Evolutionary conservation across 2,797 vertebrate species (phyloP), one percentile per base, ranked within the genome.

Genomic region (Cuniculus paca): DNA sequence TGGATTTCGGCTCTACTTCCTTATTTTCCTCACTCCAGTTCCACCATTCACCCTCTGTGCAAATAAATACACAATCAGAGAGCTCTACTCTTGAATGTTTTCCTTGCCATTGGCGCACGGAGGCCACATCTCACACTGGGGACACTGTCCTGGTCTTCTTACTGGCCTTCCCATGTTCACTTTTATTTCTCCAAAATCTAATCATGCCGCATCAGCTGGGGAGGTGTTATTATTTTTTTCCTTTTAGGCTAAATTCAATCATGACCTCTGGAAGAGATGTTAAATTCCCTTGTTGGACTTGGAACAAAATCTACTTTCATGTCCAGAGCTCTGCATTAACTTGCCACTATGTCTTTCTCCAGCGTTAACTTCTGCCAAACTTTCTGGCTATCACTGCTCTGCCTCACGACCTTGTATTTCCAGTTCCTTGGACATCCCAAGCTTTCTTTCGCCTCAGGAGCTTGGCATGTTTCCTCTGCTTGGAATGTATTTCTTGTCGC

Each of bases 171-270:
- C 16, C 20, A 24, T 13, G 12, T 78, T 65, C 5, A 17, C 1
- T 72, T 1, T 61, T 14, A 6, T 52, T 89, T 34, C 34, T 22
- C 61, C 60, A 82, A 86, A 93, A 78, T 60, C 20, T 68, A 79
- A 50, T 79, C 60, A 77, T 63, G 42, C 39, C 6, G 45, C 11
- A 4, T 17, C 39, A 86, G 50, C 31, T 34, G 56, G 28, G 22
- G 48, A 61, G 14, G 6, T 60, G 17, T 24, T 34, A 26, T 22
- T 26, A 7, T 61, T 85, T 56, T 34, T 24, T 77, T n/a, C n/a
- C 16, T 72, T 70, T 65, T 72, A 68, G 78, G 54, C 58, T 88
- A 79, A 95, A 90, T 92, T 97, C 77, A n/a, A 88, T 86, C 48
- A 36, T 48, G 65, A 52, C 22, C 87, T 79, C 42, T 91, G 65